Conservation (phyloP, 2,113 vertebrate species). For the Pelvicachromis taeniatus region DNA sequence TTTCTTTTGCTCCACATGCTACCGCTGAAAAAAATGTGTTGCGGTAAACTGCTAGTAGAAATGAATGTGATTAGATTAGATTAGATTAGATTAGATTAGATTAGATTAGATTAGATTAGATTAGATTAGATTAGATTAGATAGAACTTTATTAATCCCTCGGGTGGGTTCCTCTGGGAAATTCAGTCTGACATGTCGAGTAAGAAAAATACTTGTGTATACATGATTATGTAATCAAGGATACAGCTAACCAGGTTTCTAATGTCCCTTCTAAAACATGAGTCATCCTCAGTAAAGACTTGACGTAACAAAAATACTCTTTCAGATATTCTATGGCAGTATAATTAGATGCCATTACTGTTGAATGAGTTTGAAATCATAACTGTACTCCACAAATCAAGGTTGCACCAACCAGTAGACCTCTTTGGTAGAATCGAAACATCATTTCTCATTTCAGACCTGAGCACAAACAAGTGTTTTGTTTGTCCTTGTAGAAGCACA, state of each 20-base stretch:
- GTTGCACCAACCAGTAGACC: rapidly evolving
- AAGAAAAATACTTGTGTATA: neutral
- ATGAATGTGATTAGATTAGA: neutral
- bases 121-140: too few species aligned
- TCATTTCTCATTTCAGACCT: neutral
- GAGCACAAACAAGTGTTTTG: neutral
- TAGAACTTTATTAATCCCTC: too few species aligned
- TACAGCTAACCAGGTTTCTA: neutral
- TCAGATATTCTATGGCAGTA: neutral
- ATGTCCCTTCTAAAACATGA: neutral
- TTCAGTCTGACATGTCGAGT: neutral
- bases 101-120: too few species aligned
- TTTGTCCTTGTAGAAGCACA: neutral
- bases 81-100: too few species aligned
- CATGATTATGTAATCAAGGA: neutral
- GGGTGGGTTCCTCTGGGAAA: too few species aligned
- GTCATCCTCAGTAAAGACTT: neutral
- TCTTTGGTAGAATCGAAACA: neutral
- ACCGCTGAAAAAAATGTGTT: neutral
- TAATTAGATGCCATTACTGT: neutral
- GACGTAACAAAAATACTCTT: neutral
- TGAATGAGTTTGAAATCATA: neutral
- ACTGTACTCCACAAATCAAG: neutral
- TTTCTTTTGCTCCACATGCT: neutral
- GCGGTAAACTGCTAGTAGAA: neutral